phyloP scores from a whole-genome alignment of 2,113 vertebrate species.

The Burhinus oedicnemus region DNA sequence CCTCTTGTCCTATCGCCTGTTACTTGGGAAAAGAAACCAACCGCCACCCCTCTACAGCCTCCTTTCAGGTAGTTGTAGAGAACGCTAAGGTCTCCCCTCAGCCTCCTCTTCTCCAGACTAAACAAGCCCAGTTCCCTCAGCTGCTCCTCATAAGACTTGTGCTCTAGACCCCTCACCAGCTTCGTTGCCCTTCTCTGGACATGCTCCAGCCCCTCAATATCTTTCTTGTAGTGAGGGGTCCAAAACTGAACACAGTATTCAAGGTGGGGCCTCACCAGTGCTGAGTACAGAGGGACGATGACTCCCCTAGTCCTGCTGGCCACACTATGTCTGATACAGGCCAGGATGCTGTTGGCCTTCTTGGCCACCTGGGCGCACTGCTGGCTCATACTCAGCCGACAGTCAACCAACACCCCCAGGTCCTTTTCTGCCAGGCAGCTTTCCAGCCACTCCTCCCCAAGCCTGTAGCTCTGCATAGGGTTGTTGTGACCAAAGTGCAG shows the following conservation, averaged over 20 bases:
- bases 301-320: neutral
- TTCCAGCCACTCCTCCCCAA: neutral
- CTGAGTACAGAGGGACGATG: neutral
- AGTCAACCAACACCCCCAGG: neutral
- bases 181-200: neutral
- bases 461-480: neutral
- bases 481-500: neutral
- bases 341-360: neutral
- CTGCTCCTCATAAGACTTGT: neutral
- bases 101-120: neutral
- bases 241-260: neutral
- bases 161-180: neutral
- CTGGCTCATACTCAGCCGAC: neutral
- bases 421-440: neutral
- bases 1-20: neutral
- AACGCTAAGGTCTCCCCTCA: neutral
- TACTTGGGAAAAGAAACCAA: neutral
- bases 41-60: neutral
- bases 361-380: neutral
- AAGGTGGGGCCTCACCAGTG: neutral
- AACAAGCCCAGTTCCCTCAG: neutral
- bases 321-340: neutral
- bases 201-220: neutral
- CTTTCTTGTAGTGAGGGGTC: neutral
- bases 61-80: neutral